Conservation (phyloP, 2,113 vertebrate species). For the Baryphthengus martii region DNA sequence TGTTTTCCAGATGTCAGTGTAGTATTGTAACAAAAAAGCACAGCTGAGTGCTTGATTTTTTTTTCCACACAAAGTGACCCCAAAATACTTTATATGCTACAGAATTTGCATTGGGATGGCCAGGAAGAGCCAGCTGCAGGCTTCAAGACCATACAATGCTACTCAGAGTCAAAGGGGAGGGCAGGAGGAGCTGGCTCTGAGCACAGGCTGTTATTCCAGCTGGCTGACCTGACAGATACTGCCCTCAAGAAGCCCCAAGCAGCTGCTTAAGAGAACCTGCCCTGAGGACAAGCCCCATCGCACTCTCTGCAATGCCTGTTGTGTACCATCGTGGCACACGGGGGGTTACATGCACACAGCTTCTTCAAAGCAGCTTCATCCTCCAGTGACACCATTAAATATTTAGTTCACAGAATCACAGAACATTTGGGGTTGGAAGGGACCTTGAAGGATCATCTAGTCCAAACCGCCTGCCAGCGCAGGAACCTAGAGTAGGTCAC, state of each 20-base stretch:
- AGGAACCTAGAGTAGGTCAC: too few relatives aligned
- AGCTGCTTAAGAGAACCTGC: neutral
- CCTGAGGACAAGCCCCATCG: fast-evolving
- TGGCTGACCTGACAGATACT: neutral
- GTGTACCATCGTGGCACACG: fast-evolving
- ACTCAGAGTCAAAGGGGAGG: neutral
- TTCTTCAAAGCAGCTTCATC: neutral
- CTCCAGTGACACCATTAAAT: neutral
- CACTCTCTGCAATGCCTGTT: fast-evolving
- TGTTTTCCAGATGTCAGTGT: neutral
- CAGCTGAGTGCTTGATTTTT: neutral
- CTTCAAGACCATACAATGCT: neutral
- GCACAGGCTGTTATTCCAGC: neutral
- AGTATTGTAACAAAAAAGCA: neutral
- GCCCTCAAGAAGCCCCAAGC: neutral
- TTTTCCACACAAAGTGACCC: neutral
- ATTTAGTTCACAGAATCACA: too few relatives aligned
- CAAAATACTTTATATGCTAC: neutral
- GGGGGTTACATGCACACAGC: neutral
- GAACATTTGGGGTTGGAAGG: too few relatives aligned
- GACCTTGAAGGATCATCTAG: too few relatives aligned
- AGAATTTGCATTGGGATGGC: neutral
- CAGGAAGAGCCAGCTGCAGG: neutral
- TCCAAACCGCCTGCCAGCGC: too few relatives aligned
- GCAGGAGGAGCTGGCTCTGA: neutral